phyloP scores from a whole-genome alignment of 53 echinoderm and acorn worm genomes.

The Hippasteria phrygiana region DNA sequence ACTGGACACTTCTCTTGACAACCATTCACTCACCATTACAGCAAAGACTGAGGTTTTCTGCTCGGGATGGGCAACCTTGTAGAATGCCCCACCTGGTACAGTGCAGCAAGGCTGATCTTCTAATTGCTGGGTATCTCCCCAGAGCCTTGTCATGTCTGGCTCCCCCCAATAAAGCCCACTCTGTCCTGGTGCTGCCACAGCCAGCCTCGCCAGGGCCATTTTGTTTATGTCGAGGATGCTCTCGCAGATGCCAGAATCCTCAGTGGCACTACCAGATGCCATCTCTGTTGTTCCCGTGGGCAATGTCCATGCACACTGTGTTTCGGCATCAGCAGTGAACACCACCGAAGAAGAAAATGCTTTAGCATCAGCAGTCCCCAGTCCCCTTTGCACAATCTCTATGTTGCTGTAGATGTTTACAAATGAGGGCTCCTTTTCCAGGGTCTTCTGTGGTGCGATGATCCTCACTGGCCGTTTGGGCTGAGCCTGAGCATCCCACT shows the following conservation, averaged over 20 bases:
- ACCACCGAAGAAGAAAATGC: neutral
- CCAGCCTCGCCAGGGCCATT: constrained; percentile 56
- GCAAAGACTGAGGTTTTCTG: constrained; percentile 10
- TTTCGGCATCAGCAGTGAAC: constrained; percentile 45
- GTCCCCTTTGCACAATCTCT: constrained; percentile 46
- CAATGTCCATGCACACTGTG: neutral
- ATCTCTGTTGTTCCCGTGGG: neutral
- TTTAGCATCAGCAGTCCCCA: constrained; percentile 18
- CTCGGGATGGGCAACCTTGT: constrained; percentile 17
- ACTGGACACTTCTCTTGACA: neutral
- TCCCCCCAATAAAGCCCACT: constrained; percentile 12
- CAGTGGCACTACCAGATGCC: neutral
- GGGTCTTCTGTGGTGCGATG: constrained; percentile 53
- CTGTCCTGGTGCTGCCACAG: constrained; percentile 19
- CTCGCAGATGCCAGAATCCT: neutral
- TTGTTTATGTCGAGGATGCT: constrained; percentile 36
- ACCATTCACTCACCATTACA: constrained; percentile 66
- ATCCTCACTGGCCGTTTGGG: constrained; percentile 94
- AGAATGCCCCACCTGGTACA: constrained; percentile 71
- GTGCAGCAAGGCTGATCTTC: constrained; percentile 61
- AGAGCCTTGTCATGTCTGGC: constrained; percentile 25
- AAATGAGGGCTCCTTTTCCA: constrained; percentile 17
- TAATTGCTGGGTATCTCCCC: constrained; percentile 31
- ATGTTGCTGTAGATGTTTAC: constrained; percentile 59
- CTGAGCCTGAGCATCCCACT: constrained; percentile 48